These are phyloP conservation scores for Isoperla grammatica DNA, from an alignment of 2,888 invertebrate species.

Conservation along the genomic window DNA sequence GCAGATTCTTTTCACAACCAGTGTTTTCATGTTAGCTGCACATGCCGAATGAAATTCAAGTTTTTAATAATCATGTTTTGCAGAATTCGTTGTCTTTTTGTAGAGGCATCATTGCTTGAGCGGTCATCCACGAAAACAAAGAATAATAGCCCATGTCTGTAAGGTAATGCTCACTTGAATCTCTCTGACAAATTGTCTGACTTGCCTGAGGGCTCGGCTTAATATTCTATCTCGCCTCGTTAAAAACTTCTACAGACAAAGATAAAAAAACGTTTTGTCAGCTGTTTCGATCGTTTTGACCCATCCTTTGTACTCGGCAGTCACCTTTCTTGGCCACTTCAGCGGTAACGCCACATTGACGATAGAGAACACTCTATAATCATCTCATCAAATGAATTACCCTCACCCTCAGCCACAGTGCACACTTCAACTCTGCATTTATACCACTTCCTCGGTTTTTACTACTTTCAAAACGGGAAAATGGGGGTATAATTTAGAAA, in stretches of 20 bases:
- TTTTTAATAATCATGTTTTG: background rate
- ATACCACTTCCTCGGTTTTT: background rate
- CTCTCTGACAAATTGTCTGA: constrained; percentile 9
- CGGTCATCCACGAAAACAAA: constrained; percentile 6
- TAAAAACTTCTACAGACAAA: no score
- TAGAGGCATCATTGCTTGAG: background rate
- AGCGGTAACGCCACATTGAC: background rate
- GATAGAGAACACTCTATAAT: background rate
- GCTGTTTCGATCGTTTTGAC: background rate
- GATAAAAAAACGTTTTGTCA: background rate
- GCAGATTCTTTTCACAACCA: no score
- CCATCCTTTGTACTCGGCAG: background rate
- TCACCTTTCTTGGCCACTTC: background rate
- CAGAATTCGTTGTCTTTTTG: background rate
- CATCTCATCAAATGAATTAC: constrained; percentile 1
- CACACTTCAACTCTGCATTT: no score
- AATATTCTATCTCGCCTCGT: background rate
- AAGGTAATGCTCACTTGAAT: background rate
- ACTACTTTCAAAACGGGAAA: no score
- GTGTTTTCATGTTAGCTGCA: no score
- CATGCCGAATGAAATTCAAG: no score
- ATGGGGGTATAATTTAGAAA: no score
- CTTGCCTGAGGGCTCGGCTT: background rate
- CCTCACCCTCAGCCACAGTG: background rate
- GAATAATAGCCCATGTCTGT: background rate